A percentile compares a stretch with the other conserved stretches of the same genome.
Evolutionary conservation across 2,888 invertebrate genomes (phyloP).

Genomic region (Dexiosoma caninum): DNA sequence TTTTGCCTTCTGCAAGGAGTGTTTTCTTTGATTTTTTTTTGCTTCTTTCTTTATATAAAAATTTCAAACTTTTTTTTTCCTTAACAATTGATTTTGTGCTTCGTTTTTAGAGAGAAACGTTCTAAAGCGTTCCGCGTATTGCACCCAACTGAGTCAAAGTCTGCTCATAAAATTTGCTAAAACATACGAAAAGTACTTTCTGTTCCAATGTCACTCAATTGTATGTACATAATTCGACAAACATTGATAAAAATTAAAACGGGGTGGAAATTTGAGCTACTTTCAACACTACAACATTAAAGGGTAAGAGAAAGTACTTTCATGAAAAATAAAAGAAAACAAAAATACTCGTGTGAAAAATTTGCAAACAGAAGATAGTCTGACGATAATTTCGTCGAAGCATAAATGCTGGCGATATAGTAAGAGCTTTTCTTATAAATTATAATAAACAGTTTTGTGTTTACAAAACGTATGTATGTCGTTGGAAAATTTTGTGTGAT

Average conservation of each 20-base stretch:
- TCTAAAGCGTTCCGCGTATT: constrained; percentile 65
- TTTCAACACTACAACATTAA: background rate
- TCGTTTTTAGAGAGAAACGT: constrained; percentile 49
- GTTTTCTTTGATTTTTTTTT: background rate
- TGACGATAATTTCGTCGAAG: too few relatives aligned
- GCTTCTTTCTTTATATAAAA: constrained; percentile 15
- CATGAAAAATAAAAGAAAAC: background rate
- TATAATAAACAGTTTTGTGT: too few relatives aligned
- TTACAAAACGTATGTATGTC: too few relatives aligned
- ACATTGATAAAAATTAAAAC: background rate
- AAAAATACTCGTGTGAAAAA: background rate
- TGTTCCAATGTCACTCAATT: constrained; percentile 48
- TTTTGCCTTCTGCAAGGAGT: background rate
- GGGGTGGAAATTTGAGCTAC: constrained; percentile 3
- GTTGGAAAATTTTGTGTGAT: too few relatives aligned
- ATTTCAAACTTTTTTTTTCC: constrained; percentile 20
- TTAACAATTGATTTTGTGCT: constrained; percentile 33
- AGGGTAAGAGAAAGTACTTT: constrained; percentile 1
- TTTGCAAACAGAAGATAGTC: background rate
- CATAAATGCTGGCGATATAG: background rate
- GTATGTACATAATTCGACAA: constrained; percentile 1
- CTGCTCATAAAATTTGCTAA: constrained; percentile 53
- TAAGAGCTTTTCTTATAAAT: background rate
- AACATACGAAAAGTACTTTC: constrained; percentile 33
- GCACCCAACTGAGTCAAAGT: constrained; percentile 64